phyloP scores from a whole-genome alignment of 2,888 invertebrate genomes.

The Harpalus rubripes region DNA sequence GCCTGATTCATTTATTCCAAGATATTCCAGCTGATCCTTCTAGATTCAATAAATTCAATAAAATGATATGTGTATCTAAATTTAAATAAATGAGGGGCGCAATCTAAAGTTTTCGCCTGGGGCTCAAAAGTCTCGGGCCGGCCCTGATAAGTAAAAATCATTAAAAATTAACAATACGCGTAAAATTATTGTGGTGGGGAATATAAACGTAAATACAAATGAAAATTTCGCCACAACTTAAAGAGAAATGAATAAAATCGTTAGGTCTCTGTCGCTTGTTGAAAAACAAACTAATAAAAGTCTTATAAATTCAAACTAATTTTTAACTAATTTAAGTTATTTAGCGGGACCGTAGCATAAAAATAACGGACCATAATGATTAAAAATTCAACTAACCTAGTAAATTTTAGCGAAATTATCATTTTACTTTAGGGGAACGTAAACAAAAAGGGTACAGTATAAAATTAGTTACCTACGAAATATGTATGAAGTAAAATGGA shows the following conservation, averaged over 20 bases:
- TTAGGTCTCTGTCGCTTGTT: conserved; percentile 4
- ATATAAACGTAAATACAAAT: conserved; percentile 30
- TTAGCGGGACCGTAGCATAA: conserved; percentile 2
- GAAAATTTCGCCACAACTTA: background rate
- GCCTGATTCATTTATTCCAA: too few species aligned
- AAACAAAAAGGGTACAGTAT: conserved; percentile 33
- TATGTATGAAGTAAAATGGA: conserved; percentile 28
- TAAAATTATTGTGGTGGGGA: conserved; percentile 9
- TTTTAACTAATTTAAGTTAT: conserved; percentile 42
- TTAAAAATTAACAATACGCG: conserved; percentile 38
- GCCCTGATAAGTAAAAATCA: too few species aligned
- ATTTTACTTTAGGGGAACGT: conserved; percentile 35
- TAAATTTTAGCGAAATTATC: conserved; percentile 43
- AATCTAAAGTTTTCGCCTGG: too few species aligned
- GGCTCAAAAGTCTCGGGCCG: too few species aligned
- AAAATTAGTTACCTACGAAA: conserved; percentile 37
- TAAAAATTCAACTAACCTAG: conserved; percentile 48
- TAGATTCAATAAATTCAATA: too few species aligned
- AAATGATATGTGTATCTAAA: too few species aligned
- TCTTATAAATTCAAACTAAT: conserved; percentile 34
- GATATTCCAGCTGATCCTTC: too few species aligned
- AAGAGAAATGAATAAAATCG: conserved; percentile 16
- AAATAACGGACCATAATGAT: conserved; percentile 44
- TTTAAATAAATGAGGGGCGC: too few species aligned
- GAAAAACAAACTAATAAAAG: conserved; percentile 42